Evolutionary conservation across 2,888 invertebrate genomes (phyloP).

Genomic region (Zelleria hepariella): DNA sequence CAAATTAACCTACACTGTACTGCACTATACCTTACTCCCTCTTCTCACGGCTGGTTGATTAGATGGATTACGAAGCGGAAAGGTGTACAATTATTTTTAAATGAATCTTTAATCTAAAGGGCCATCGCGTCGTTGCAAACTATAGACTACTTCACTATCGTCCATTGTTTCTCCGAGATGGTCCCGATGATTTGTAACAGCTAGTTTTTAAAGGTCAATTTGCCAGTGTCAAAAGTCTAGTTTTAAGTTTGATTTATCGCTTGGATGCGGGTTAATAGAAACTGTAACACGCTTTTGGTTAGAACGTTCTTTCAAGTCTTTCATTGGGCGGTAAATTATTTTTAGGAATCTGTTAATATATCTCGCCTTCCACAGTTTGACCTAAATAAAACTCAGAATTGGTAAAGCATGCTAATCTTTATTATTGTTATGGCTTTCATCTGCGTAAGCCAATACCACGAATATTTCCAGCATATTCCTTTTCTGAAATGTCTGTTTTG

Average conservation of each 20-base stretch:
- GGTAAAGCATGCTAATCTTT: not conserved
- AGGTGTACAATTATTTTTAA: conserved; percentile 7
- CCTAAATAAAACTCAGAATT: not conserved
- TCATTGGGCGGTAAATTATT: not conserved
- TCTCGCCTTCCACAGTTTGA: not conserved
- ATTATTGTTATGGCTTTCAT: not conserved
- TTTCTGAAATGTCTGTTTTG: not conserved
- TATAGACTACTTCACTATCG: not conserved
- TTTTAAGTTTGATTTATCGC: not conserved
- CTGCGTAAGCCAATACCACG: not conserved
- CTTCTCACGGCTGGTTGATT: conserved; percentile 3
- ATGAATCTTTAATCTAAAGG: conserved; percentile 17
- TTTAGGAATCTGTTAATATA: not conserved
- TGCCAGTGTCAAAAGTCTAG: not conserved
- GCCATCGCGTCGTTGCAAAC: not conserved
- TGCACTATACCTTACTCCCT: not conserved
- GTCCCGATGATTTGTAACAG: conserved; percentile 6
- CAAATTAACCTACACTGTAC: not conserved
- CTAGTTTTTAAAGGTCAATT: conserved; percentile 6
- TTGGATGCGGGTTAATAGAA: not conserved
- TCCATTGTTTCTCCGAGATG: not conserved
- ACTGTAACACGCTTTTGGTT: not conserved
- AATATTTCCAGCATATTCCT: not conserved
- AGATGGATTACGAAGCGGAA: conserved; percentile 1
- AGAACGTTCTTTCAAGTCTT: not conserved